Base-by-base conservation (phyloP, 2,888 invertebrate genomes). In the Dexiosoma caninum region DNA sequence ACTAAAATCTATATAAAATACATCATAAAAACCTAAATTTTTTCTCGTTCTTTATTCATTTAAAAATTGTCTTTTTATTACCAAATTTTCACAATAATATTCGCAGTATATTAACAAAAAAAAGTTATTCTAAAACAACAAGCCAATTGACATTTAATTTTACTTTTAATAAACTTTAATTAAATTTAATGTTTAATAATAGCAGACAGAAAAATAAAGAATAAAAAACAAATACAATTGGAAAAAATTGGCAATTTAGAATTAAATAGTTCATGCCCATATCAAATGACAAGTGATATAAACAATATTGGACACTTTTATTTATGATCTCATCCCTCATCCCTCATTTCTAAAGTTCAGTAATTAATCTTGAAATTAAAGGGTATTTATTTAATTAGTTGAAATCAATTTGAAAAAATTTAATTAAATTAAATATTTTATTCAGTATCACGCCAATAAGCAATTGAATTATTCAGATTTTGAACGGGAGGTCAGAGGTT, bases 51-150 rank as follows among this genome's bases (percentile, higher is more conserved):
- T 42, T 30, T 53, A 40, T 60, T 32, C 59, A 62, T 35, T 57
- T 2, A 35, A 21, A 55, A 55, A 12, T 53, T 19, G 4, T 23
- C 62, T 16, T 19, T 2, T 74, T 79, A 64, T 49, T 74, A 44
- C 23, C 66, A 44, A 72, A 72, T 66, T 49, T 69, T 71, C 42
- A 66, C 66, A 49, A 42, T 71, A 66, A 72, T 74, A 69, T 62
- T 78, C 72, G 60, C 74, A 74, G 62, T 79, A 64, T 74, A 74
- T 74, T 79, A 74, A 74, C 40, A 55, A n/a, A n/a, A n/a, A n/a
- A n/a, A 74, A 64, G 49, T 79, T 49, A 57, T 71, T 40, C 49
- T 40, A n/a, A 14, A 35, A 2, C 14, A 59, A 53, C 30, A 76
- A 64, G 37, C 7, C 5, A 55, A 32, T 30, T 16, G 27, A 27